Base-by-base conservation (phyloP, 2,113 vertebrate genomes). In the Talpa occidentalis region DNA sequence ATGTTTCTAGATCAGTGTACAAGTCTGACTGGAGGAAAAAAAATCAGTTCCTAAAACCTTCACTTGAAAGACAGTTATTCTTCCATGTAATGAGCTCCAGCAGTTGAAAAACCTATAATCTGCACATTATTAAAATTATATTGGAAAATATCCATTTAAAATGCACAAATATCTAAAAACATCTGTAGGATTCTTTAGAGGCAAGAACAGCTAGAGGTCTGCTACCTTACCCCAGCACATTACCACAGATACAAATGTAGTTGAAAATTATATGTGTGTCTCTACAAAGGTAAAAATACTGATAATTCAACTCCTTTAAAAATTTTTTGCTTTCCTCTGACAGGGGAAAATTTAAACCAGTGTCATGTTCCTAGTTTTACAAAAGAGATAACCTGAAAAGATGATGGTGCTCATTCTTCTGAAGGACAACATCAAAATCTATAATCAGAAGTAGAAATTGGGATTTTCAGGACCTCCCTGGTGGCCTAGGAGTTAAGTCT, bases 261-360 rank as follows among this genome's bases (percentile, higher is more conserved):
- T 49, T 92, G 9, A 62, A 92, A 83, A 93, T 11, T 73, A 21
- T n/a, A 69, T 59, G n/a, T 74, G 37, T 67, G 84, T 81, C 82
- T 70, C 67, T 59, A 56, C 19, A 70, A 77, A 91, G 69, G 49
- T 56, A 87, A 84, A 91, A 85, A 59, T 37, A 44, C 70, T 56
- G 32, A 16, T 52, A 52, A n/a, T 66, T 47, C 10, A 19, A 35
- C 52, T 78, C 59, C 76, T 88, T 81, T 78, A 28, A 77, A 83
- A 22, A 40, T 56, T 15, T 10, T 14, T n/a, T 66, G 54, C 35
- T 81, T 81, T 70, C 78, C 73, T 73, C 2, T 6, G 3, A 78
- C 40, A 60, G 22, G 82, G 16, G 6, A 2, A 73, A 69, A 47
- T 42, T 12, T 35, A 62, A 64, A 10, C 17, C 1, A 10, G 56